Evolutionary conservation across 2,888 invertebrate species (phyloP).

Genomic region (Papilio gigon): DNA sequence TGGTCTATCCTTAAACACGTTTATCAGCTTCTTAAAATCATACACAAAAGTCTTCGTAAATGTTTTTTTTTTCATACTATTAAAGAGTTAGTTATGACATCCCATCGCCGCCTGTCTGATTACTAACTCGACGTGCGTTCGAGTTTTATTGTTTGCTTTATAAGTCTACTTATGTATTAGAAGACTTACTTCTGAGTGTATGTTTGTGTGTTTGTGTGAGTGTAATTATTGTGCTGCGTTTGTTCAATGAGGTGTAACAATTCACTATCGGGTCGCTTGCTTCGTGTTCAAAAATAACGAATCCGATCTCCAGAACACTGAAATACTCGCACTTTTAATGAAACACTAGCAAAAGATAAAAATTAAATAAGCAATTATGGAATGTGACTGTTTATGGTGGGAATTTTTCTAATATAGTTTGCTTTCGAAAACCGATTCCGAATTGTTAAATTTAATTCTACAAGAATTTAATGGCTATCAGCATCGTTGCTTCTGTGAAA

Average conservation of each 20-base stretch:
- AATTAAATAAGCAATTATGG: not conserved
- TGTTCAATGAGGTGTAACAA: constrained; percentile 5
- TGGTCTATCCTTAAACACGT: too few species aligned
- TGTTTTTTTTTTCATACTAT: too few species aligned
- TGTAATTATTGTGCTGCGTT: constrained; percentile 1
- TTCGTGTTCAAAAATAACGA: not conserved
- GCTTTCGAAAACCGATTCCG: constrained; percentile 33
- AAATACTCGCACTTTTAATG: not conserved
- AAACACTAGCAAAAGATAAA: not conserved
- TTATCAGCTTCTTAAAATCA: too few species aligned
- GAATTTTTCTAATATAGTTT: not conserved
- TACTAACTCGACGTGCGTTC: not conserved
- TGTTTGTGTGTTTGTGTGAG: not conserved
- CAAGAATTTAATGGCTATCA: not conserved
- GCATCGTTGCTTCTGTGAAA: constrained; percentile 23
- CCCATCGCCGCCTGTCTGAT: not conserved
- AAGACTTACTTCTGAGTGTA: not conserved
- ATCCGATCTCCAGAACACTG: not conserved
- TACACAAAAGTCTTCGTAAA: too few species aligned
- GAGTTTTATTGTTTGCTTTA: constrained; percentile 7
- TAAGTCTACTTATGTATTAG: not conserved
- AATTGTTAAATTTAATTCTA: constrained; percentile 17
- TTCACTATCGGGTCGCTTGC: not conserved
- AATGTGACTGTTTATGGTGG: not conserved
- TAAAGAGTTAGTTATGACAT: not conserved